Conservation (phyloP, 2,113 vertebrate genomes). For the Pseudonaja textilis region DNA sequence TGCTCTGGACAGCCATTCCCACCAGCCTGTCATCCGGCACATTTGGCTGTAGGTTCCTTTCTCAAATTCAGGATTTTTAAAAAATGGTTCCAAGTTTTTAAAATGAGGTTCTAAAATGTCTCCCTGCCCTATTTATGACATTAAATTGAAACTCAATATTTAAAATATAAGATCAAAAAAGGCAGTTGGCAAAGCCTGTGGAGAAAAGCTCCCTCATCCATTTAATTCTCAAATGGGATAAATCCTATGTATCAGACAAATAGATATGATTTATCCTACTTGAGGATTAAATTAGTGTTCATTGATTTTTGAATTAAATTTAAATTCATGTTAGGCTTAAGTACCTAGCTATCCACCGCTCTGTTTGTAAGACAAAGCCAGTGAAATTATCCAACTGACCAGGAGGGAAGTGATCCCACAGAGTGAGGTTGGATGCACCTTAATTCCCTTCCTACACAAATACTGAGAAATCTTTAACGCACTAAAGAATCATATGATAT, state of each 20-base stretch:
- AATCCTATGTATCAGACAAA: not conserved
- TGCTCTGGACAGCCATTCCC: not conserved
- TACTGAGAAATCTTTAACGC: not conserved
- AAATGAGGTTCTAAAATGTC: not conserved
- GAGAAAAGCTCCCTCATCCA: not conserved
- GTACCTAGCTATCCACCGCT: not conserved
- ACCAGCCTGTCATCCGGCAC: not conserved
- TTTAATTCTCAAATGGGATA: not conserved
- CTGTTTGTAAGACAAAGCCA: not conserved
- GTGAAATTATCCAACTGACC: not conserved
- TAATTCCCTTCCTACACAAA: not conserved
- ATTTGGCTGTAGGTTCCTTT: not conserved
- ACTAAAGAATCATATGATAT: not conserved
- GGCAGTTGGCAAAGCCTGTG: not conserved
- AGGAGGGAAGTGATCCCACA: too few species aligned
- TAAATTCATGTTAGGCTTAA: not conserved
- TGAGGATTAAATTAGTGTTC: not conserved
- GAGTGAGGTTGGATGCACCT: not conserved
- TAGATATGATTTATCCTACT: not conserved
- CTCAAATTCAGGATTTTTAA: not conserved
- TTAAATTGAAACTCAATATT: not conserved
- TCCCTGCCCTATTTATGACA: not conserved
- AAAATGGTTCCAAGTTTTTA: not conserved
- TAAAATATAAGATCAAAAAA: not conserved
- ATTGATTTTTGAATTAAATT: not conserved